phyloP scores from a whole-genome alignment of 2,888 invertebrate genomes.

The Branchinecta sandiegonensis region DNA sequence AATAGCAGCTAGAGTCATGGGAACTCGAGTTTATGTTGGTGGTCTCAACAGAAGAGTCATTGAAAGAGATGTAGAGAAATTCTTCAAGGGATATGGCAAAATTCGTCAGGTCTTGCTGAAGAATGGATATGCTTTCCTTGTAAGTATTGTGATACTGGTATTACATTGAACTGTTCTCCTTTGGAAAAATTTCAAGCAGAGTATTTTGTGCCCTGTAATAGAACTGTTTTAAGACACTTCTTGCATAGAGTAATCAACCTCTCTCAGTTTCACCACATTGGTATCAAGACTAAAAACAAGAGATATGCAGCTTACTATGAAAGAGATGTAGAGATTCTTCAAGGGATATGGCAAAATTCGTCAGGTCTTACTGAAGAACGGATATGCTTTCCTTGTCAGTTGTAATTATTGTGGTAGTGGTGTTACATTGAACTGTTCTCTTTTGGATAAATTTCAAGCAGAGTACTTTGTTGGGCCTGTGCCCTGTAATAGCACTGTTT shows the following conservation, averaged over 20 bases:
- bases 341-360: slow-evolving; percentile 60
- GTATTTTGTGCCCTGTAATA: slow-evolving; percentile 17
- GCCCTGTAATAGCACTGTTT: neutral
- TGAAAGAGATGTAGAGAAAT: slow-evolving; percentile 63
- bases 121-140: slow-evolving; percentile 71
- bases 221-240: too few relatives aligned
- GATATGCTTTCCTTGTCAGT: slow-evolving; percentile 72
- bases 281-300: too few relatives aligned
- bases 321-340: slow-evolving; percentile 65
- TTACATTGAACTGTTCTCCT: too few relatives aligned
- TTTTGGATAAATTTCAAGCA: neutral
- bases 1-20: slow-evolving; percentile 29
- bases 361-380: slow-evolving; percentile 64
- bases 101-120: slow-evolving; percentile 62
- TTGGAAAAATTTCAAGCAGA: neutral
- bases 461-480: slow-evolving; percentile 20
- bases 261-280: too few relatives aligned
- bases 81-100: slow-evolving; percentile 63
- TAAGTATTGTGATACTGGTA: slow-evolving; percentile 32
- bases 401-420: slow-evolving; percentile 35
- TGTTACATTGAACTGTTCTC: too few relatives aligned
- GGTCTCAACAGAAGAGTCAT: slow-evolving; percentile 56
- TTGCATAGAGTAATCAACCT: neutral
- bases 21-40: slow-evolving; percentile 61
- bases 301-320: slow-evolving; percentile 34